These are phyloP conservation scores for Entelurus aequoreus DNA, from an alignment of 2,113 vertebrate species.

Conservation along the genomic window DNA sequence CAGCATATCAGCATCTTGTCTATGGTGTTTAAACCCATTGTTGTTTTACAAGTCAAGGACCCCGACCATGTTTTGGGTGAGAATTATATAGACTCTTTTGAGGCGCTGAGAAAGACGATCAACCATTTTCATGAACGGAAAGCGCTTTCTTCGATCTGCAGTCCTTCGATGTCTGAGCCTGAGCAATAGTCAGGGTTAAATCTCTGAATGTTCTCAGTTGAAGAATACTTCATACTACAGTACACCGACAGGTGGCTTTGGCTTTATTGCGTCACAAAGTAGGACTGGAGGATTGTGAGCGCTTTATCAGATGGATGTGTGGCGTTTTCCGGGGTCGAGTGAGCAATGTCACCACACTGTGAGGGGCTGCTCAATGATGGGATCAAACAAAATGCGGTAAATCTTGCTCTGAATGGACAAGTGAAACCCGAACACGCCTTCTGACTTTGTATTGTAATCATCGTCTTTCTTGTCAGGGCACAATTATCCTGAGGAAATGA, in stretches of 20 bases:
- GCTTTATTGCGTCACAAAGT: slow-evolving; percentile 43
- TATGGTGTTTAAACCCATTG: slow-evolving; percentile 59
- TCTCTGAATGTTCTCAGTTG: slow-evolving; percentile 31
- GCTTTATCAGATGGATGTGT: slow-evolving; percentile 54
- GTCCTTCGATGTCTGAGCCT: not conserved
- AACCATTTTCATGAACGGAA: not conserved
- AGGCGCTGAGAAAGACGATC: slow-evolving; percentile 5
- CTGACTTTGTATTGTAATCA: not conserved
- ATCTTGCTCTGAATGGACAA: not conserved
- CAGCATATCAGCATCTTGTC: slow-evolving; percentile 34
- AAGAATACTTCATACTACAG: slow-evolving; percentile 42
- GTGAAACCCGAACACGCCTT: not conserved
- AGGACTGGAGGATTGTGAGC: slow-evolving; percentile 47
- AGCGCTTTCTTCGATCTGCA: not conserved
- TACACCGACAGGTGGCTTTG: slow-evolving; percentile 22
- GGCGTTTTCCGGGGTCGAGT: slow-evolving; percentile 46
- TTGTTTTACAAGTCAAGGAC: slow-evolving; percentile 58
- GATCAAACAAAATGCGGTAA: not conserved
- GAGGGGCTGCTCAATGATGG: slow-evolving; percentile 44
- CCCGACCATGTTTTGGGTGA: slow-evolving; percentile 47
- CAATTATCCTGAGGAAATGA: not conserved
- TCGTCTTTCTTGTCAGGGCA: not conserved
- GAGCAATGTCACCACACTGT: slow-evolving; percentile 19
- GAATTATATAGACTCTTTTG: slow-evolving; percentile 33
- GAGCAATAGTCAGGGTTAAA: slow-evolving; percentile 4